phyloP scores from a whole-genome alignment of 2,113 vertebrate genomes.

The Cairina moschata region DNA sequence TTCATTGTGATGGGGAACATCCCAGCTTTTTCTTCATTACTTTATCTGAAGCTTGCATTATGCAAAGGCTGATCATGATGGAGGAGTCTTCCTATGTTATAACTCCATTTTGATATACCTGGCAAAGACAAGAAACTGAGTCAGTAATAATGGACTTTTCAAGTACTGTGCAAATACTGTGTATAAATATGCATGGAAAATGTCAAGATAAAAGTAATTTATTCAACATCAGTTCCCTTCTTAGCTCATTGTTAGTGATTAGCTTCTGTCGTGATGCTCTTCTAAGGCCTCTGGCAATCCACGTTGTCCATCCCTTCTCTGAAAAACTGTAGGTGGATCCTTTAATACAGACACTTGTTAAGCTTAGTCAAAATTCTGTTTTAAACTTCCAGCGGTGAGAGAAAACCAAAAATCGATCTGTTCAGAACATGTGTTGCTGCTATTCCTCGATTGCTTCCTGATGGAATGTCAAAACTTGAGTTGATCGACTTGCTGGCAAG shows the following conservation, averaged over 20 bases:
- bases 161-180: neutral
- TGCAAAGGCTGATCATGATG: neutral
- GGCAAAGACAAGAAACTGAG: neutral
- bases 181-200: neutral
- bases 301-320: neutral
- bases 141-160: neutral
- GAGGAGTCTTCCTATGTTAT: neutral
- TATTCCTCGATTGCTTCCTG: constrained; percentile 95
- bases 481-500: constrained; percentile 94
- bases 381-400: constrained; percentile 87
- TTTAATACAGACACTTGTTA: neutral
- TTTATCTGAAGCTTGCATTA: neutral
- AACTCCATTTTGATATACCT: neutral
- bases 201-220: neutral
- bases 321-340: neutral
- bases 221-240: neutral
- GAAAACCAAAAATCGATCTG: constrained; percentile 98
- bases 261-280: neutral
- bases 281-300: neutral
- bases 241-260: neutral
- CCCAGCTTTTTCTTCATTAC: neutral
- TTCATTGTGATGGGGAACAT: neutral
- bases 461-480: constrained; percentile 97
- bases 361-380: constrained; percentile 17
- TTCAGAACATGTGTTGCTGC: constrained; percentile 98